phyloP scores from a whole-genome alignment of 2,113 vertebrate species.

The Condylura cristata region DNA sequence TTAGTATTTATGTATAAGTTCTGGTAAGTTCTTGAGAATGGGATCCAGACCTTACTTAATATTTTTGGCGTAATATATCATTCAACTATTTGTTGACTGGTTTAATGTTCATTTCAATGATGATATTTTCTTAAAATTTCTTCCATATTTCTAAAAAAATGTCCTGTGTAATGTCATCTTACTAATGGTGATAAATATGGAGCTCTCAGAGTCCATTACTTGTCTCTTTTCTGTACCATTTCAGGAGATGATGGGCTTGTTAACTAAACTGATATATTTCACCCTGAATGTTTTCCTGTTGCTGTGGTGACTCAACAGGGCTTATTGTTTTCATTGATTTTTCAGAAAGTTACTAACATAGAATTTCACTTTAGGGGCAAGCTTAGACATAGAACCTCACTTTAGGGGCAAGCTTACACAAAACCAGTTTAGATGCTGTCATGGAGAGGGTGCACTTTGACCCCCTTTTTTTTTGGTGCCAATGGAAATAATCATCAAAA shows the following conservation, averaged over 20 bases:
- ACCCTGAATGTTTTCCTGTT: background rate
- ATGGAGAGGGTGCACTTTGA: background rate
- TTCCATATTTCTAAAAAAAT: background rate
- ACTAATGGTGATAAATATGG: background rate
- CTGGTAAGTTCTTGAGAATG: background rate
- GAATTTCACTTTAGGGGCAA: background rate
- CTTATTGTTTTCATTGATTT: conserved; percentile 2
- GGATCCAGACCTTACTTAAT: background rate
- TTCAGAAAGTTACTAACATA: background rate
- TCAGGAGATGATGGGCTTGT: background rate
- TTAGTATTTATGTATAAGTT: background rate
- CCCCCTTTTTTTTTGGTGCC: background rate
- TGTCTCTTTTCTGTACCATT: background rate
- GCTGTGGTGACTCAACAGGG: background rate
- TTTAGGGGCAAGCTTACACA: background rate
- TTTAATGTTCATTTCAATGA: background rate
- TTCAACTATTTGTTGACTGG: conserved; percentile 41
- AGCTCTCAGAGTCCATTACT: background rate
- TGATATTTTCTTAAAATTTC: background rate
- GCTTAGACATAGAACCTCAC: background rate
- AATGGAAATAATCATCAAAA: background rate
- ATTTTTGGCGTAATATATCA: background rate
- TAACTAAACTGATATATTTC: background rate
- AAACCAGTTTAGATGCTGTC: background rate
- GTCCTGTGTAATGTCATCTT: background rate